Evolutionary conservation across 2,888 invertebrate genomes (phyloP), one percentile per base, ranked within the genome.

Genomic region (Diachrysia chrysitis): DNA sequence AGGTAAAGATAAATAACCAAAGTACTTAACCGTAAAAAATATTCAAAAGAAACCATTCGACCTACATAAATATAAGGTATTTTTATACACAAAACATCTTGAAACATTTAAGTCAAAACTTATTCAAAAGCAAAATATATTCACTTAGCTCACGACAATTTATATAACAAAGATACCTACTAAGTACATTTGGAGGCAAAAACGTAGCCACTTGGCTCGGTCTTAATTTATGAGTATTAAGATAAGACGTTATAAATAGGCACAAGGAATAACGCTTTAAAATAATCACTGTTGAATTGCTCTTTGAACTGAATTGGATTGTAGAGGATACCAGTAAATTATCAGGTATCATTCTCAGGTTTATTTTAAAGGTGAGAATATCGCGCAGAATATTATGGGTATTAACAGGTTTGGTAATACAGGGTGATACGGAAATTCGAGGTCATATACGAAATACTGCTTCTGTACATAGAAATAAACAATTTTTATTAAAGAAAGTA

Each of bases 181-280:
- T 54, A 56, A 55, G 56, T 62, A 64, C 64, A 73, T 82, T 83
- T 84, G 71, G 75, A 84, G 84, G 83, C 76, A 73, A 76, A 79
- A 79, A 71, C 60, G 62, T 66, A 67, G 56, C 73, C 64, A 77
- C 79, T 76, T 80, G 81, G 79, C 80, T 42, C 63, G 68, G 66
- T 69, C 79, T 78, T 82, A 89, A 90, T 89, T 90, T 86, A 90
- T 88, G 85, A 82, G 76, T 82, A 80, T 74, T 79, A 67, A 89
- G 90, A 90, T 90, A 90, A 89, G 83, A 72, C 75, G 83, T 88
- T 82, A 88, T 89, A 89, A 89, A 89, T 88, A 89, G 87, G 87
- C 83, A 80, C 77, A 82, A 84, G 85, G 82, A 87, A 87, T 87
- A 89, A 85, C 84, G 85, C 85, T 89, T 87, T 86, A 85, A 88